Conservation (phyloP, 2,888 invertebrate species). For the Drosophila picticornis region DNA sequence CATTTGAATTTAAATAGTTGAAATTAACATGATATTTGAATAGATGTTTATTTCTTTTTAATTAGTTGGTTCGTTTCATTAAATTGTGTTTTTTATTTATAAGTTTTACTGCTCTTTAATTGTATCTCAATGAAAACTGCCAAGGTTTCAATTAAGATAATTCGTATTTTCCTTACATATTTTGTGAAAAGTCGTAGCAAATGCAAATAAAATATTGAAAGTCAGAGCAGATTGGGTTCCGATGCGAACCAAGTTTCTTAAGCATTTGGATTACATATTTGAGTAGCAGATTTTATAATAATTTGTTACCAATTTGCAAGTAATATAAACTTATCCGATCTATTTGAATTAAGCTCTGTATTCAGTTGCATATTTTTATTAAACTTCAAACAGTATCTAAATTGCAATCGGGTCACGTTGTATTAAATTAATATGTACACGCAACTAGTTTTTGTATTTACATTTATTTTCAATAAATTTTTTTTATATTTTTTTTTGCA, state of each 20-base stretch:
- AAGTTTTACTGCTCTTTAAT: slow-evolving; percentile 29
- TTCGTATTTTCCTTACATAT: neutral
- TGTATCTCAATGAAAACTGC: slow-evolving; percentile 4
- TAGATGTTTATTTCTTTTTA: slow-evolving; percentile 40
- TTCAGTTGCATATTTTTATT: neutral
- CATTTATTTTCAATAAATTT: slow-evolving; percentile 3
- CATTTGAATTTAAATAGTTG: slow-evolving; percentile 44
- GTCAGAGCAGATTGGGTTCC: no score
- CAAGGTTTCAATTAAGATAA: neutral
- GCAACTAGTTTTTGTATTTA: slow-evolving; percentile 10
- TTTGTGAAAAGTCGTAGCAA: neutral
- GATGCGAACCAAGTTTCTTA: no score
- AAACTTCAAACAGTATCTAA: neutral
- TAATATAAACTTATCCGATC: neutral
- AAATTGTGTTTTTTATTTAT: neutral
- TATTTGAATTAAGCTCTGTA: neutral
- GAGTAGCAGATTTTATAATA: neutral
- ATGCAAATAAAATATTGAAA: neutral
- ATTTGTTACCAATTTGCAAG: neutral
- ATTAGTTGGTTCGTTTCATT: slow-evolving; percentile 17
- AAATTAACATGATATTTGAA: slow-evolving; percentile 36
- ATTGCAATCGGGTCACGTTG: slow-evolving; percentile 3
- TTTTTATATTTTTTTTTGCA: neutral
- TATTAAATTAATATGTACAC: slow-evolving; percentile 9
- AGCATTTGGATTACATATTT: neutral